Evolutionary conservation across 2,888 invertebrate species (phyloP), one percentile per base, ranked within the genome.

Genomic region (Chaetogeoica ovagalla): DNA sequence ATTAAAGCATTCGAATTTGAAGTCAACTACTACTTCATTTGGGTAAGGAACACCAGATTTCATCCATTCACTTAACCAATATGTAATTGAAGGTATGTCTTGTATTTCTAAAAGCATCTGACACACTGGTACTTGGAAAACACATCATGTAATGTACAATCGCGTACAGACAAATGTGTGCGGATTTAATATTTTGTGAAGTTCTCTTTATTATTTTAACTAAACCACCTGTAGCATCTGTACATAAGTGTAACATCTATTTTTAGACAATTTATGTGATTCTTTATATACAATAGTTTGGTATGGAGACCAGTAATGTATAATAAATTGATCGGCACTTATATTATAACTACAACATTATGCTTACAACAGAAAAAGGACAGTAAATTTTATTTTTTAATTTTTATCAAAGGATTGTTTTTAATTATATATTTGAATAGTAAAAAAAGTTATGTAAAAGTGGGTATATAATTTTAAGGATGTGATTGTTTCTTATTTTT

Each of bases 41-140:
- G 60, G 60, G 13, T 11, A 23, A 23, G 60, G 21, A 60, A 23
- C 23, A 11, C 23, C 60, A 13, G 23, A 11, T 23, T 30, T 62
- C 15, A 62, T 5, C 62, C 62, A 62, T 62, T 62, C 23, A 30
- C 62, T 62, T 62, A 62, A 62, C 62, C 62, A 62, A 62, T 62
- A 62, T 15, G 23, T 62, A 30, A 62, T 62, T 0, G 30, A 30
- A 30, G 62, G 0, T 15, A 62, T 30, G 30, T 62, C 30, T 17
- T 62, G 62, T 23, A 62, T 30, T 30, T 62, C 62, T 1, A 30
- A 62, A 17, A 62, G 62, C 62, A 62, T 62, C 30, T 62, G 17
- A 62, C 62, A 62, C 6, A 62, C 30, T 62, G 30, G 62, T 62
- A 62, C 62, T 30, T 62, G 62, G 30, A 62, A 23, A 5, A 30